Conservation (phyloP, 2,888 invertebrate species). For the Euclidia mi region DNA sequence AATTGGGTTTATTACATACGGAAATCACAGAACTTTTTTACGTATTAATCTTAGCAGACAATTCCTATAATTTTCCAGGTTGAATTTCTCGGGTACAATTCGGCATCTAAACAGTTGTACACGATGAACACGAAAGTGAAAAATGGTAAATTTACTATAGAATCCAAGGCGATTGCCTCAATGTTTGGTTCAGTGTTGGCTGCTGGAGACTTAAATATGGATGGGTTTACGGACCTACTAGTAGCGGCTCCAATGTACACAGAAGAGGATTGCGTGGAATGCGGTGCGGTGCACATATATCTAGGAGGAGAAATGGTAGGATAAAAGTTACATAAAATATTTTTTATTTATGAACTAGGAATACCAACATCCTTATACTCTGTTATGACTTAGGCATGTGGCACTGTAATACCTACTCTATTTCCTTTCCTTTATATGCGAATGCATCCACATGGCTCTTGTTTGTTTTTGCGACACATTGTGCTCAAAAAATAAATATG, state of each 20-base stretch:
- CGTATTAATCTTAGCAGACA: no score
- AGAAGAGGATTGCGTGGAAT: slow-evolving; percentile 34
- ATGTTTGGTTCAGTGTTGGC: slow-evolving; percentile 41
- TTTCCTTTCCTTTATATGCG: no score
- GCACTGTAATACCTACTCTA: no score
- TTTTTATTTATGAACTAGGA: no score
- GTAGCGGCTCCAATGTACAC: slow-evolving; percentile 39
- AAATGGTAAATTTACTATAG: not conserved
- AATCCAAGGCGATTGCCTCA: slow-evolving; percentile 8
- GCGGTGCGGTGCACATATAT: slow-evolving; percentile 49
- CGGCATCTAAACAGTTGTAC: not conserved
- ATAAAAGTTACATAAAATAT: no score
- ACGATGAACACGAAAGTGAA: not conserved
- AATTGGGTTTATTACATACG: no score
- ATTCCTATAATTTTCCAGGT: slow-evolving; percentile 21
- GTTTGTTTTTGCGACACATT: no score
- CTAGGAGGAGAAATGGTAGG: slow-evolving; percentile 40
- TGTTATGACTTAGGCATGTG: no score
- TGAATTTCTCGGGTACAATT: slow-evolving; percentile 26
- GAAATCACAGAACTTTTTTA: no score
- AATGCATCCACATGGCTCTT: no score
- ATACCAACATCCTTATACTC: no score
- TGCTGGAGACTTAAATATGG: slow-evolving; percentile 38
- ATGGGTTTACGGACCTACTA: slow-evolving; percentile 34
- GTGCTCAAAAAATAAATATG: no score